Conservation (phyloP, 2,888 invertebrate genomes). For the Synergus japonicus region DNA sequence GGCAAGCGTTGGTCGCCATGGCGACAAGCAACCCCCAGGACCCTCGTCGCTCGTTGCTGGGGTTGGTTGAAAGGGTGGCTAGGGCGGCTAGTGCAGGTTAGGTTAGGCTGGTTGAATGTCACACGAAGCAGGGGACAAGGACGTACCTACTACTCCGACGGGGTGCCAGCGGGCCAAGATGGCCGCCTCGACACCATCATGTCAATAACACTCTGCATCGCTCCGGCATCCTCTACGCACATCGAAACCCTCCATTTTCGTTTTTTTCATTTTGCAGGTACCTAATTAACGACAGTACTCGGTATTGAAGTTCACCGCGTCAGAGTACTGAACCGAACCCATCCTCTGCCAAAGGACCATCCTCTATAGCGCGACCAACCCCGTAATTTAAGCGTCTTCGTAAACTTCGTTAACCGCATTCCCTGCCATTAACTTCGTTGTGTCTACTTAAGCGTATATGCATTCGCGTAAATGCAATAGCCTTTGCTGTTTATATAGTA, state of each 20-base stretch:
- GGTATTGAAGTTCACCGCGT: neutral
- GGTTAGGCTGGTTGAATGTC: conserved; percentile 73
- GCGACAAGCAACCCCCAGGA: conserved; percentile 76
- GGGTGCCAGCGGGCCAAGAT: conserved; percentile 71
- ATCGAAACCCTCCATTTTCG: conserved; percentile 46
- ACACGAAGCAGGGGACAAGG: conserved; percentile 73
- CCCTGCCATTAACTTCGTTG: conserved; percentile 65
- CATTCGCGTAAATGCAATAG: conserved; percentile 44
- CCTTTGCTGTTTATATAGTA: conserved; percentile 58
- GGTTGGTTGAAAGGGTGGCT: conserved; percentile 75
- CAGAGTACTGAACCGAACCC: conserved; percentile 48
- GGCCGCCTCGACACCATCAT: conserved; percentile 76
- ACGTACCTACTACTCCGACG: conserved; percentile 61
- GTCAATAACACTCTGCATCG: conserved; percentile 75
- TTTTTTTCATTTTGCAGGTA: conserved; percentile 49
- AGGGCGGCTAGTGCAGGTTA: conserved; percentile 73
- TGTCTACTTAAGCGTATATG: conserved; percentile 51
- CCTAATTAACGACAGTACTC: conserved; percentile 51
- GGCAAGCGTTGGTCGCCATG: conserved; percentile 74
- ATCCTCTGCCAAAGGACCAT: conserved; percentile 49
- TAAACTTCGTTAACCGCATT: conserved; percentile 73
- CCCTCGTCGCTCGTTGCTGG: conserved; percentile 71
- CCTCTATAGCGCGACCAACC: conserved; percentile 57
- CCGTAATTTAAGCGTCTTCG: conserved; percentile 72
- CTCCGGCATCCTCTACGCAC: conserved; percentile 50